Base-by-base conservation (phyloP, 2,888 invertebrate species). In the Thumatha senex region DNA sequence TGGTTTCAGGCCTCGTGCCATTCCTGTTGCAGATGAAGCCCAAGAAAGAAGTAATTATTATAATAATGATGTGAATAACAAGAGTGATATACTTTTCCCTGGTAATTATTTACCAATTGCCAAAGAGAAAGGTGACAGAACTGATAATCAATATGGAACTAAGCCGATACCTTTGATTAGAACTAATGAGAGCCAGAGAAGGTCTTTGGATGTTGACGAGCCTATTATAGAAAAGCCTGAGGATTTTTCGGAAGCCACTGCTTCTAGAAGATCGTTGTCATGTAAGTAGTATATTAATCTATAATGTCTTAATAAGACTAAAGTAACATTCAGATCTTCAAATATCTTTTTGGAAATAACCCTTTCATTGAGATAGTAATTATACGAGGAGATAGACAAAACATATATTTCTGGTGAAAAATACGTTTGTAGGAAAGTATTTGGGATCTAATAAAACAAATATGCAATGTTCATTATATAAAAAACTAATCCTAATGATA, bases 101-200 rank as follows among this genome's bases (percentile, higher is more conserved):
- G 90, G 89, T 82, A 89, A 89, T 89, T 90, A 86, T 76, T 74
- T 84, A 51, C 76, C 81, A 80, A 90, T 90, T 87, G 84, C 87
- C 84, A 86, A 87, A 80, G 85, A 82, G 84, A 90, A 87, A 82
- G 85, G 85, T 69, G 74, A 74, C 68, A 70, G 40, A 36, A 51
- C 57, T 18, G 52, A 58, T 53, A 49, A 40, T 42, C 54, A 56
- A 48, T 89, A 89, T 61, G 77, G 78, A 51, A 83, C 89, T 35
- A 80, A 81, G 62, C 58, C 81, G 34, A 91, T 91, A 67, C 90
- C 91, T 35, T 70, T 91, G 69, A 75, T 86, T 42, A 82, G 84
- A 61, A 81, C 71, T 56, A 76, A 80, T 47, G 78, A 81, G 54
- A 81, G 76, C 58, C 80, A 85, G 62, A 78, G 73, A 34, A 80